A percentile compares a stretch with the other conserved stretches of the same genome.
Conservation (phyloP, 1,140 invertebrate genomes). For the Hylaeus anthracinus region DNA sequence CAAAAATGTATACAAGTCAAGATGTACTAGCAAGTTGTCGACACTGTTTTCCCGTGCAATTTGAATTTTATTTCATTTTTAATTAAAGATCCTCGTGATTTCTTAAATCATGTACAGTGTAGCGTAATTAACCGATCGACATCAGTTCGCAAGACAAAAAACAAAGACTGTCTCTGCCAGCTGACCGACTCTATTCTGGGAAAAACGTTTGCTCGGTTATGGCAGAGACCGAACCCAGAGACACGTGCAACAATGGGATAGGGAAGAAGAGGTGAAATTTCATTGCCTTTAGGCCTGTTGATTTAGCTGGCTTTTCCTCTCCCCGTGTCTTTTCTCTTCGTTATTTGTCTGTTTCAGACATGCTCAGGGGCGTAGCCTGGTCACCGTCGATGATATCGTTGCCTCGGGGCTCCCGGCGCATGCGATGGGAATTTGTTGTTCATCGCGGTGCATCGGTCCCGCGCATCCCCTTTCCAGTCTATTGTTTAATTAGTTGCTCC, state of each 20-base stretch:
- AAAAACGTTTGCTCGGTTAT: neutral
- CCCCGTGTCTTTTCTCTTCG: constrained; percentile 23
- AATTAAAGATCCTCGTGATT: no score
- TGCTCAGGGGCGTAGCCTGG: neutral
- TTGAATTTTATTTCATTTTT: no score
- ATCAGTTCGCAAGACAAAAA: neutral
- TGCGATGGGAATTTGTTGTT: constrained; percentile 29
- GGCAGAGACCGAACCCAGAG: neutral
- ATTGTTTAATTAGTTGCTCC: constrained; percentile 37
- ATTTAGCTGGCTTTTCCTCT: constrained; percentile 1
- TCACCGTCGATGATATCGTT: constrained; percentile 17
- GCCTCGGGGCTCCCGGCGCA: neutral
- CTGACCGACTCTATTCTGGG: no score
- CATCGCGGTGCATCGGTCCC: constrained; percentile 1
- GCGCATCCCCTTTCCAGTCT: constrained; percentile 21
- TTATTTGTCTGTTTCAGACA: constrained; percentile 14
- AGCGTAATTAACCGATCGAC: neutral
- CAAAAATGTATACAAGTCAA: no score
- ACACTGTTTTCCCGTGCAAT: no score
- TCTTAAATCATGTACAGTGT: no score
- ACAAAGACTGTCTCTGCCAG: neutral
- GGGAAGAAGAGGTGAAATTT: constrained; percentile 2
- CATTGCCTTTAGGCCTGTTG: constrained; percentile 5
- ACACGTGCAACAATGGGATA: neutral
- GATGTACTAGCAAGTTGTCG: no score